Percentiles rank a stretch among this genome's conserved stretches.
phyloP scores from a whole-genome alignment of 2,888 invertebrate genomes.

The Deilephila porcellus region DNA sequence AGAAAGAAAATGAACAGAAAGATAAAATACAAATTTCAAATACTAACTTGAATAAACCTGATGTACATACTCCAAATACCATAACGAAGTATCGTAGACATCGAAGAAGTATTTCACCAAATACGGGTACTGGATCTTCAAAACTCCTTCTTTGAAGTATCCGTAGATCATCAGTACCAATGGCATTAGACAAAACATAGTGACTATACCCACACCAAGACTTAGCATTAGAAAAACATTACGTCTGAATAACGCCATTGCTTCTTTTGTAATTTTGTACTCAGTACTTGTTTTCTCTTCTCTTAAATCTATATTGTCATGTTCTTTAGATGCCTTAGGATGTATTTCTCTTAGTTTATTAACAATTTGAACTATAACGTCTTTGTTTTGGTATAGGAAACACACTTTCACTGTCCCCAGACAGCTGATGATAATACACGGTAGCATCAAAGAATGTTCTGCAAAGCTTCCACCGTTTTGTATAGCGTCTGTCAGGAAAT shows the following conservation, averaged over 20 bases:
- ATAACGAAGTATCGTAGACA: slow-evolving; percentile 47
- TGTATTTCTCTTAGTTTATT: slow-evolving; percentile 58
- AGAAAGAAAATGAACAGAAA: no score
- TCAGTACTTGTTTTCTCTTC: slow-evolving; percentile 33
- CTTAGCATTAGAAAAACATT: slow-evolving; percentile 47
- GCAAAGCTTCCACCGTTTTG: slow-evolving; percentile 53
- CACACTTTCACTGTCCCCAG: slow-evolving; percentile 57
- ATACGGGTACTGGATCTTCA: slow-evolving; percentile 58
- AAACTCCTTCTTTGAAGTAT: slow-evolving; percentile 49
- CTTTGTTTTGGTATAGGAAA: slow-evolving; percentile 52
- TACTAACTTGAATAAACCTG: slow-evolving; percentile 61
- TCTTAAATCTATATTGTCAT: slow-evolving; percentile 29
- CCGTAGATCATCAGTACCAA: slow-evolving; percentile 53
- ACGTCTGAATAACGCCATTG: slow-evolving; percentile 48
- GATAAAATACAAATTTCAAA: not conserved
- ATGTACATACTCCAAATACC: slow-evolving; percentile 61
- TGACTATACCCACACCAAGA: slow-evolving; percentile 47
- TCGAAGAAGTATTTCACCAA: slow-evolving; percentile 64
- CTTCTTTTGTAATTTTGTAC: slow-evolving; percentile 47
- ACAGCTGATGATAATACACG: slow-evolving; percentile 59
- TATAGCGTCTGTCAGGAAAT: slow-evolving; percentile 59
- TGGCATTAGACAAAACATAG: slow-evolving; percentile 58
- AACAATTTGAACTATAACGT: slow-evolving; percentile 48
- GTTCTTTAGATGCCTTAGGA: slow-evolving; percentile 40
- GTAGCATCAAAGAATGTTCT: slow-evolving; percentile 59